A percentile compares a stretch with the other conserved stretches of the same genome.
Conservation (phyloP, 2,888 invertebrate genomes). For the Himalopsyche tibetana region DNA sequence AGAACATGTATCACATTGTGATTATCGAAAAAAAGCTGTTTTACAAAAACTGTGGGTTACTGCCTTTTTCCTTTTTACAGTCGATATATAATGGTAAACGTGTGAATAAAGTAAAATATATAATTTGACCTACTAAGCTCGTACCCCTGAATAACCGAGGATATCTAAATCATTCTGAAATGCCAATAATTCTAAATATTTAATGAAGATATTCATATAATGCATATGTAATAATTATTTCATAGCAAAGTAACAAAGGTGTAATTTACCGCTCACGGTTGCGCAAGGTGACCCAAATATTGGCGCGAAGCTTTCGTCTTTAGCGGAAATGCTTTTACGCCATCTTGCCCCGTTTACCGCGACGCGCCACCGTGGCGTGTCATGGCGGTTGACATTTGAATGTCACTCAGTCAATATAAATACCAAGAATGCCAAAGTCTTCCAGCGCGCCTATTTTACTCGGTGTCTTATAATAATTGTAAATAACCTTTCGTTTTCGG, state of each 20-base stretch:
- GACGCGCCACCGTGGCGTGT: constrained; percentile 18
- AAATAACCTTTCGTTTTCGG: no score
- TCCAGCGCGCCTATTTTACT: not conserved
- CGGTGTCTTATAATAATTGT: no score
- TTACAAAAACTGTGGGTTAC: no score
- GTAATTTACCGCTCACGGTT: not conserved
- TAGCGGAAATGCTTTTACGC: constrained; percentile 14
- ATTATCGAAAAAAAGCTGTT: no score
- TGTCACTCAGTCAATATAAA: constrained; percentile 34
- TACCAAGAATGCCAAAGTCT: constrained; percentile 2
- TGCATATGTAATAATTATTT: not conserved
- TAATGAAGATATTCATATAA: not conserved
- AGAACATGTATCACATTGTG: no score
- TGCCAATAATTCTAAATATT: no score
- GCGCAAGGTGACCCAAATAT: constrained; percentile 22
- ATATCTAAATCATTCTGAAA: no score
- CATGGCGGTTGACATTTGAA: constrained; percentile 31
- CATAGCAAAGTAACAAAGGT: not conserved
- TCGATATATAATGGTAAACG: no score
- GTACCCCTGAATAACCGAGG: no score
- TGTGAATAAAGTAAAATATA: no score
- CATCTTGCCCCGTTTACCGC: not conserved
- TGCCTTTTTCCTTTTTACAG: no score
- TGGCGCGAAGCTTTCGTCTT: constrained; percentile 3
- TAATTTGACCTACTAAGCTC: no score